Evolutionary conservation across 2,888 invertebrate species (phyloP).

Genomic region (Atethmia centrago): DNA sequence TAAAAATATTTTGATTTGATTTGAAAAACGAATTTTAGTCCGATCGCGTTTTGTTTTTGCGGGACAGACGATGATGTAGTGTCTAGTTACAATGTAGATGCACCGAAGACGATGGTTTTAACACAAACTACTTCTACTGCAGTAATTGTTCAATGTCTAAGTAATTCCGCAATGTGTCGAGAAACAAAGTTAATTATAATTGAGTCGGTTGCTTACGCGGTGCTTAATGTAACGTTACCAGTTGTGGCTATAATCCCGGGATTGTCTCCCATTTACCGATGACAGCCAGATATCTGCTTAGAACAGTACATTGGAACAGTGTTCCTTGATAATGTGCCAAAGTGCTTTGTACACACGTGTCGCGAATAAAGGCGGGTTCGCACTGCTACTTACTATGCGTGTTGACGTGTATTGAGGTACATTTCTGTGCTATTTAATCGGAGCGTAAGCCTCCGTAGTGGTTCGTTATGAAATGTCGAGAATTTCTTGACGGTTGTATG

Average conservation of each 20-base stretch:
- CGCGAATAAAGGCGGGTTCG: constrained; percentile 44
- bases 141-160: constrained; percentile 32
- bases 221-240: constrained; percentile 50
- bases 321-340: constrained; percentile 62
- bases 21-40: too few species aligned
- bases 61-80: neutral
- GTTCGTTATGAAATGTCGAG: constrained; percentile 18
- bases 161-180: constrained; percentile 36
- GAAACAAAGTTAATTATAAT: constrained; percentile 57
- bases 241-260: constrained; percentile 65
- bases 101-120: neutral
- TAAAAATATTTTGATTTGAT: too few species aligned
- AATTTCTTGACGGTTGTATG: constrained; percentile 23
- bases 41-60: constrained; percentile 29
- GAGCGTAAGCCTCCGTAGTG: constrained; percentile 35
- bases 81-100: neutral
- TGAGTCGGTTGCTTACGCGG: constrained; percentile 47
- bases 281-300: constrained; percentile 47
- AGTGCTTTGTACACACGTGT: constrained; percentile 49
- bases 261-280: constrained; percentile 66
- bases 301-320: constrained; percentile 44
- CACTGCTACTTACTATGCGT: constrained; percentile 39
- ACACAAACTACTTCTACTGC: constrained; percentile 12
- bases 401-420: constrained; percentile 40
- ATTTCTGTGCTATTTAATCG: constrained; percentile 55